Conservation (phyloP, 2,888 invertebrate species). For the Bugula neritina region DNA sequence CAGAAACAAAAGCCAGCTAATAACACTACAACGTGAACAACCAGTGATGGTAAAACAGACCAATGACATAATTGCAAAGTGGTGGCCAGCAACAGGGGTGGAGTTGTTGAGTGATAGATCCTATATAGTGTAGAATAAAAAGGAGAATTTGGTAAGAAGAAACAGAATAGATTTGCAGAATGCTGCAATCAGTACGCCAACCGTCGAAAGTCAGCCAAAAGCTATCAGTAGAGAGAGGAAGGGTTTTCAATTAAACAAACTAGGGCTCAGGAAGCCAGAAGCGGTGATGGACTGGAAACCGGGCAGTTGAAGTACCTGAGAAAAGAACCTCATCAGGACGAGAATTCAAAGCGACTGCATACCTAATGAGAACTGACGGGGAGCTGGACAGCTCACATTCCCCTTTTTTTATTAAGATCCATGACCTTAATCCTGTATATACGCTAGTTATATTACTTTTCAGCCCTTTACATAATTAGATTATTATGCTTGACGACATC, state of each 20-base stretch:
- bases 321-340: background rate
- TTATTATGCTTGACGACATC: no score
- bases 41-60: background rate
- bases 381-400: slow-evolving; percentile 5
- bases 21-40: slow-evolving; percentile 6
- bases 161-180: background rate
- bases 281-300: background rate
- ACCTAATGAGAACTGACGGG: background rate
- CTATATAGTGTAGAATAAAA: background rate
- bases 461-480: no score
- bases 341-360: background rate
- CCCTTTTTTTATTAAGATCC: background rate
- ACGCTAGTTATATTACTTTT: no score
- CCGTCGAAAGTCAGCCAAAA: background rate
- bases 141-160: background rate
- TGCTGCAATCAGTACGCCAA: background rate
- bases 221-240: background rate
- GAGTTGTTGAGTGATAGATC: background rate
- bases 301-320: background rate
- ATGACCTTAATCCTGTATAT: background rate
- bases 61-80: background rate
- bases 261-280: background rate
- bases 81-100: background rate
- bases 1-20: background rate
- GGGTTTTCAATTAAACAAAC: background rate